Conservation (phyloP, 2,888 invertebrate species). For the Oeneis ivallda region DNA sequence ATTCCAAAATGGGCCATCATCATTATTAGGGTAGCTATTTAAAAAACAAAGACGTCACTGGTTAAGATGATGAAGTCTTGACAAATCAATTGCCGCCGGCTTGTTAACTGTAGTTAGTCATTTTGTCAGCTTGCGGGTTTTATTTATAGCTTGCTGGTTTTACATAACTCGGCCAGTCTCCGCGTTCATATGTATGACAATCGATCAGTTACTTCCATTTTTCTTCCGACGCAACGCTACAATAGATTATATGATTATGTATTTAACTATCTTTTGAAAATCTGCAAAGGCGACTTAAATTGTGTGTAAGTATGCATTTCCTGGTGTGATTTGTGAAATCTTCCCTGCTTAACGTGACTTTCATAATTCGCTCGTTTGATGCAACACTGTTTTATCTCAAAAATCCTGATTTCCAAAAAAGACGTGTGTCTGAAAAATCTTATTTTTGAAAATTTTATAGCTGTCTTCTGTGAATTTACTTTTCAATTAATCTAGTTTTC, state of each 20-base stretch:
- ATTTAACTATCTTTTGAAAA: neutral
- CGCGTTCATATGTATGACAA: constrained; percentile 32
- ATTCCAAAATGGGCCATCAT: too few species aligned
- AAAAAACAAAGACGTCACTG: too few species aligned
- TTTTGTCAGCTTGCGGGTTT: constrained; percentile 8
- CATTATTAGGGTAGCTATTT: neutral
- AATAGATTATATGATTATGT: neutral
- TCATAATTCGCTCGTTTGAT: too few species aligned
- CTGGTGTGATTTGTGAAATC: neutral
- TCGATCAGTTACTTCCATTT: constrained; percentile 31
- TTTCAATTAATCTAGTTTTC: too few species aligned
- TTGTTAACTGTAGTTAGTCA: neutral
- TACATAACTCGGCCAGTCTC: constrained; percentile 39
- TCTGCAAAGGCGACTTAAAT: neutral
- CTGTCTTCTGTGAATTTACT: too few species aligned
- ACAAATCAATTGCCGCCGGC: neutral
- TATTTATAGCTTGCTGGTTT: constrained; percentile 35
- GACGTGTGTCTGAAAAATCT: too few species aligned
- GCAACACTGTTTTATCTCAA: too few species aligned
- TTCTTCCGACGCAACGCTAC: constrained; percentile 21
- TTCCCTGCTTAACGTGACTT: neutral
- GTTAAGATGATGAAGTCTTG: too few species aligned
- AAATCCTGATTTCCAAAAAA: too few species aligned
- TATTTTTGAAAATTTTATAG: too few species aligned
- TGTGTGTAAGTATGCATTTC: neutral